phyloP scores from a whole-genome alignment of 2,888 invertebrate species.

The Tenthredo livida region DNA sequence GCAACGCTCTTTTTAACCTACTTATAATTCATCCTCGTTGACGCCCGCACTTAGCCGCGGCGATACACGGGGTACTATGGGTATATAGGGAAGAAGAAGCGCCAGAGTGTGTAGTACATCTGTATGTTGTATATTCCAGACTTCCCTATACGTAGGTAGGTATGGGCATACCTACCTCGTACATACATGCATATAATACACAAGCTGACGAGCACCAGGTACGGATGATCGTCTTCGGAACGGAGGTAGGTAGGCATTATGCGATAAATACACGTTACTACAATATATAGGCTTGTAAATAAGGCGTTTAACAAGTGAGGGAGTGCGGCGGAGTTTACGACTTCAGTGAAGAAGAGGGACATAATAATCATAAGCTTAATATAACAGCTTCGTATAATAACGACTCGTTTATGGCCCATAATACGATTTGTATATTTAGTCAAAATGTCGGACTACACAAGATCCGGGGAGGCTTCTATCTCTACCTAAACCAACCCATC shows the following conservation, averaged over 20 bases:
- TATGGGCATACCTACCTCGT: not conserved
- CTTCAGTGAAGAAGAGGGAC: constrained; percentile 59
- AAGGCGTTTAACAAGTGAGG: constrained; percentile 61
- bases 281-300: constrained; percentile 25
- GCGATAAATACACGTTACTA: constrained; percentile 28
- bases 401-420: constrained; percentile 50
- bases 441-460: constrained; percentile 42
- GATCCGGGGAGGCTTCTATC: not conserved
- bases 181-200: not conserved
- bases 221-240: constrained; percentile 29
- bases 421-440: constrained; percentile 53
- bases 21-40: constrained; percentile 47
- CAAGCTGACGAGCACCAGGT: not conserved
- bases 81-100: not conserved
- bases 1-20: constrained; percentile 25
- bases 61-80: not conserved
- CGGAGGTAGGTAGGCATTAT: constrained; percentile 9
- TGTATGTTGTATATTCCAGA: not conserved
- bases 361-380: constrained; percentile 40
- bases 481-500: not conserved
- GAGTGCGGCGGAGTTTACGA: constrained; percentile 58
- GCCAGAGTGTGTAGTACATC: not conserved
- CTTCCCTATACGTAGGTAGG: not conserved
- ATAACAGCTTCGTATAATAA: constrained; percentile 45
- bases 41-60: constrained; percentile 42